Evolutionary conservation across 1,140 invertebrate species (phyloP), one percentile per base, ranked within the genome.

Genomic region (Dreissena rostriformis): DNA sequence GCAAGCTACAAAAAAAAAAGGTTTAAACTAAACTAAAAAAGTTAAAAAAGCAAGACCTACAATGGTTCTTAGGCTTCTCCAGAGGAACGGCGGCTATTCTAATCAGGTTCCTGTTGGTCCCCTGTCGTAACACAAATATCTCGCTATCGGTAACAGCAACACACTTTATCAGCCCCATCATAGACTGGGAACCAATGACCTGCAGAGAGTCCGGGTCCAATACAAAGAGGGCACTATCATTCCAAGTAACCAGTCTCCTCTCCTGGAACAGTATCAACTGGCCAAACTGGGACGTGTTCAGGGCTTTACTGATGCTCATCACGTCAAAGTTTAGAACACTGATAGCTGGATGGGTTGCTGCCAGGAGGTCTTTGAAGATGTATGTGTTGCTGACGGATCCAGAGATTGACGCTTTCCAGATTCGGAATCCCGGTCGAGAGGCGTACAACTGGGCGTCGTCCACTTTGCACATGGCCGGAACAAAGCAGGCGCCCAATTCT

Each of bases 381-480:
- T 97, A 93, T 0, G 97, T 98, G 94, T 97, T 96, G n/a, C 95
- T 91, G n/a, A 98, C 97, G 88, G 95, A 95, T 11, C 97, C 97
- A 81, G 94, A 90, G 75, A 95, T 93, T 93, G 97, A 96, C 15
- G 97, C 96, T 84, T 96, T 94, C 97, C 97, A 98, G 76, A 98
- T 94, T 63, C 97, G 94, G 66, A 96, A 93, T 24, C 97, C 97
- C 39, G 97, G 96, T 72, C 97, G 95, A 61, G 96, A 96, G 86
- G 96, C 96, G 93, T 96, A 97, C 72, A 97, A 94, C 83, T 95
- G 86, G 14, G 91, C 87, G 88, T 93, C 90, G 67, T 92, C 87
- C 17, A 86, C 85, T 65, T 91, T 90, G 86, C 90, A 90, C 73
- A 91, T 70, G 17, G 85, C 86, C 53, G 89, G 88, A 29, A 92